phyloP scores from a whole-genome alignment of 2,888 invertebrate species.

The Tipula confusa region DNA sequence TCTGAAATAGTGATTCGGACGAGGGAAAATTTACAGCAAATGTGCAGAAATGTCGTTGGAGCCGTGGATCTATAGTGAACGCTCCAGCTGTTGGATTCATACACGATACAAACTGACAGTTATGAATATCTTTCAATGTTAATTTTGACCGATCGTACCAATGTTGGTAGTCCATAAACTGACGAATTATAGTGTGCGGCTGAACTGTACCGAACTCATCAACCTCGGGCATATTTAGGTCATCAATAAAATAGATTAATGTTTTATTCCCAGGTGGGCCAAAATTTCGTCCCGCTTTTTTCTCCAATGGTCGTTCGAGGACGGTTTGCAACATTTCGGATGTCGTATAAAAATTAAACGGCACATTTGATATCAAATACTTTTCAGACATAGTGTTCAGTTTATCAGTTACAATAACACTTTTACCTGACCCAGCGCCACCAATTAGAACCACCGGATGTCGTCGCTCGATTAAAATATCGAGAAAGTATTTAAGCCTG shows the following conservation, averaged over 20 bases:
- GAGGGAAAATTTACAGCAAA: constrained; percentile 86
- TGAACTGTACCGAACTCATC: constrained; percentile 92
- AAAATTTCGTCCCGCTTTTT: constrained; percentile 89
- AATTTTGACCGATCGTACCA: constrained; percentile 92
- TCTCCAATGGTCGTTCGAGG: constrained; percentile 87
- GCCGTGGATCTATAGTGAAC: constrained; percentile 85
- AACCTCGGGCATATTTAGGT: constrained; percentile 96
- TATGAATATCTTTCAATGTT: constrained; percentile 82
- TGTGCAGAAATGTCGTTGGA: constrained; percentile 83
- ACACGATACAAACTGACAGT: constrained; percentile 89
- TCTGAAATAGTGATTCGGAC: constrained; percentile 72
- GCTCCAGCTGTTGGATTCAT: constrained; percentile 98
- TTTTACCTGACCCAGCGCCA: constrained; percentile 85
- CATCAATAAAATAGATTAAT: constrained; percentile 91
- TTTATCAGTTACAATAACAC: constrained; percentile 84
- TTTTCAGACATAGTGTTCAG: constrained; percentile 67
- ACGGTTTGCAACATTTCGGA: constrained; percentile 86
- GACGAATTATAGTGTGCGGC: constrained; percentile 87
- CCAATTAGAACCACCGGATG: constrained; percentile 91
- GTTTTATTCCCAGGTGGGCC: constrained; percentile 90
- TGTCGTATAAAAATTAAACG: constrained; percentile 92
- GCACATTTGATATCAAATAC: constrained; percentile 81
- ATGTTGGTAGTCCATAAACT: constrained; percentile 90
- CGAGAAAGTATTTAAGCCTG: constrained; percentile 80
- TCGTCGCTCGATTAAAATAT: constrained; percentile 69